phyloP scores from a whole-genome alignment of 2,888 invertebrate species.

The Bombylius major region DNA sequence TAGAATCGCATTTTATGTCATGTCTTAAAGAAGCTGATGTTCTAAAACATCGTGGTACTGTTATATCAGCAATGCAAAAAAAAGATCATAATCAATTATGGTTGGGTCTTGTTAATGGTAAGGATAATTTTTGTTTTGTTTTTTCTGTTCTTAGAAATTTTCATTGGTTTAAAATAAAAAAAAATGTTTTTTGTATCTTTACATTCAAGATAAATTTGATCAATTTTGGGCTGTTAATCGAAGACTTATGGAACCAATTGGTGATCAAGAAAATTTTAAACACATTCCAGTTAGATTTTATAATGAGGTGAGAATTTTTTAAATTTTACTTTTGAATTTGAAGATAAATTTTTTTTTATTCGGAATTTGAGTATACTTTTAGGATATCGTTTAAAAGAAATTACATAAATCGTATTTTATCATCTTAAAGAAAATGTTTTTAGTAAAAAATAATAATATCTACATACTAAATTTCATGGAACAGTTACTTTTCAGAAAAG shows the following conservation, averaged over 20 bases:
- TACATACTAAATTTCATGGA: too few relatives aligned
- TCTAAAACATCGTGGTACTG: constrained; percentile 85
- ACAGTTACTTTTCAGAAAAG: too few relatives aligned
- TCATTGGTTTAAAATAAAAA: not conserved
- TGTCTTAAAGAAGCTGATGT: constrained; percentile 96
- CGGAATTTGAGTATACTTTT: too few relatives aligned
- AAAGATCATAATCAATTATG: constrained; percentile 95
- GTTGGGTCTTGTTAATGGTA: constrained; percentile 87
- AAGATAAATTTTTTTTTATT: too few relatives aligned
- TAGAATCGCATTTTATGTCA: constrained; percentile 91
- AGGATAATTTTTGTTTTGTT: not conserved
- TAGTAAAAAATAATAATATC: too few relatives aligned
- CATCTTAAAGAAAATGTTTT: too few relatives aligned
- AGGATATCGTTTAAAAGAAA: too few relatives aligned
- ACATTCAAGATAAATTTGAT: constrained; percentile 79
- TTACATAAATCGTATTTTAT: too few relatives aligned
- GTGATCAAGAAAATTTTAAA: constrained; percentile 70
- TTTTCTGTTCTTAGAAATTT: too few relatives aligned
- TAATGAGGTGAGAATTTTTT: constrained; percentile 36
- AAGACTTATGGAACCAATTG: constrained; percentile 79
- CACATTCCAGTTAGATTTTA: constrained; percentile 84
- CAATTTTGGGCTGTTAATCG: constrained; percentile 98
- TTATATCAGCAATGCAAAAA: constrained; percentile 84
- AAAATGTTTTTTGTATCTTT: not conserved
- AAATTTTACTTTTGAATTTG: not conserved